A percentile compares a stretch with the other conserved stretches of the same genome.
Conservation (phyloP, 37 sponge, comb jelly and placozoan species). For the Diacarnus erythraeanus region DNA sequence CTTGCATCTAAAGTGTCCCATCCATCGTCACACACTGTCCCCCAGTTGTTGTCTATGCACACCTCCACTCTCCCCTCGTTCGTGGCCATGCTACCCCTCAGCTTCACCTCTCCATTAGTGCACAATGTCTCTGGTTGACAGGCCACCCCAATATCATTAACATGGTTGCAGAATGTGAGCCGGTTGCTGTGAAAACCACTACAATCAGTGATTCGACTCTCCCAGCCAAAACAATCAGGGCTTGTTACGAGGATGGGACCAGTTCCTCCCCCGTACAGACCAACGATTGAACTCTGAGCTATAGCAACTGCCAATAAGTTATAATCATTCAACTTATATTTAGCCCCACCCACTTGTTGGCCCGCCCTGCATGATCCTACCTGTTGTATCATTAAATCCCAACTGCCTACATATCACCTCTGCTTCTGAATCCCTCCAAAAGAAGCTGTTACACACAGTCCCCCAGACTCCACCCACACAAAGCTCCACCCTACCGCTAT, state of each 20-base stretch:
- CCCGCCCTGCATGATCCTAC: too few species aligned
- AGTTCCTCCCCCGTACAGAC: slow-evolving; percentile 3
- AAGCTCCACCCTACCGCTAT: slow-evolving; percentile 24
- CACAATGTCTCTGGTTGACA: slow-evolving; percentile 29
- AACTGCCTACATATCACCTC: slow-evolving; percentile 32
- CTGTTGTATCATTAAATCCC: slow-evolving; percentile 7
- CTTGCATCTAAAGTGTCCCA: slow-evolving; percentile 25
- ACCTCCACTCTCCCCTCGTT: slow-evolving; percentile 45
- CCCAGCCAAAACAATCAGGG: slow-evolving; percentile 38
- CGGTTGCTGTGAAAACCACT: background rate
- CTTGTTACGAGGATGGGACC: slow-evolving; percentile 30
- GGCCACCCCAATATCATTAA: slow-evolving; percentile 47
- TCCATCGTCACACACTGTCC: slow-evolving; percentile 57
- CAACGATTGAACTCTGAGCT: background rate
- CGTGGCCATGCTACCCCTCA: background rate
- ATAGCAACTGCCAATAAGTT: background rate
- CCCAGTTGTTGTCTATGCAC: slow-evolving; percentile 38
- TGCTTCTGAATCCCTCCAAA: slow-evolving; percentile 25
- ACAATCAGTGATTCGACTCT: slow-evolving; percentile 34
- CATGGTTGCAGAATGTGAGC: slow-evolving; percentile 11
- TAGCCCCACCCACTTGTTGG: too few species aligned
- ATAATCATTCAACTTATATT: background rate
- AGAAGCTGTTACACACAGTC: slow-evolving; percentile 27
- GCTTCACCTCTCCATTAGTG: slow-evolving; percentile 11
- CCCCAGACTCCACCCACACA: slow-evolving; percentile 34